These are phyloP conservation scores for Osmoderma eremita DNA, from an alignment of 2,888 invertebrate species.

Conservation along the genomic window DNA sequence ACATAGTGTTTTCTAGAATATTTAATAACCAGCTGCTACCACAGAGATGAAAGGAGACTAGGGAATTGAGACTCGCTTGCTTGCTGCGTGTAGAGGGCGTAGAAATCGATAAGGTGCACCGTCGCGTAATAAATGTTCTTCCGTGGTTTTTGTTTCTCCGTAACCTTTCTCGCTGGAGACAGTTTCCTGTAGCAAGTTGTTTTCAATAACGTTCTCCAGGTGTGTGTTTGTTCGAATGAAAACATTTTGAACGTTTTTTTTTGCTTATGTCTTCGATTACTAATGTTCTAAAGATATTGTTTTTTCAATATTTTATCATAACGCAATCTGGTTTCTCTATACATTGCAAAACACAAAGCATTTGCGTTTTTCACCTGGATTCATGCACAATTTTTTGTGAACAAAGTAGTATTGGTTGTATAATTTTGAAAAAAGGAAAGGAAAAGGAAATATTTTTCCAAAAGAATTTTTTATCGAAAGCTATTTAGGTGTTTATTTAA, in stretches of 20 bases:
- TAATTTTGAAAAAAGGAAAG: too few species aligned
- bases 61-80: neutral
- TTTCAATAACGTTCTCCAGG: constrained; percentile 27
- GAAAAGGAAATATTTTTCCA: too few species aligned
- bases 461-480: too few species aligned
- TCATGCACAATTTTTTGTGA: too few species aligned
- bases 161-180: constrained; percentile 5
- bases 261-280: constrained; percentile 14
- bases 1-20: constrained; percentile 32
- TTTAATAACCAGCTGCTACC: constrained; percentile 16
- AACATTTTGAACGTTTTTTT: constrained; percentile 16
- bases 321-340: too few species aligned
- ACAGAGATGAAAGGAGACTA: constrained; percentile 5
- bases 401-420: too few species aligned
- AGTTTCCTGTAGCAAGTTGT: constrained; percentile 16
- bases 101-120: constrained; percentile 34
- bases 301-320: too few species aligned
- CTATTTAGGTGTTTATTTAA: too few species aligned
- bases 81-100: constrained; percentile 22
- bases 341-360: too few species aligned
- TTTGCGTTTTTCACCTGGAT: too few species aligned
- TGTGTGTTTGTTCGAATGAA: constrained; percentile 26
- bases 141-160: constrained; percentile 32
- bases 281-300: too few species aligned
- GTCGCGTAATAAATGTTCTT: constrained; percentile 37